Evolutionary conservation across 2,113 vertebrate genomes (phyloP), one percentile per base, ranked within the genome.

Genomic region (Pandion haliaetus): DNA sequence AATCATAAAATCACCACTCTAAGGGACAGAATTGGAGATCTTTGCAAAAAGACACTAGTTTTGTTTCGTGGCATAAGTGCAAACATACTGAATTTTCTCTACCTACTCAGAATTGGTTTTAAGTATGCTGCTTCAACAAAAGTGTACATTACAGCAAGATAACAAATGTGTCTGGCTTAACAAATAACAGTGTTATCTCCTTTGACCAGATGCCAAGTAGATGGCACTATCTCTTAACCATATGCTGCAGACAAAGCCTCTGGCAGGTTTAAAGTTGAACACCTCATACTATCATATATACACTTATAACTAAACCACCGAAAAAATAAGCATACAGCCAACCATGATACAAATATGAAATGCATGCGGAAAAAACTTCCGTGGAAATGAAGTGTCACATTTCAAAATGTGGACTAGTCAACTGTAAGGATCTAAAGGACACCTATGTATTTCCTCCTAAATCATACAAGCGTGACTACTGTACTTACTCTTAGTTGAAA

Each of bases 181-280:
- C 65, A 81, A 93, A 66, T 76, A 93, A 47, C 79, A 45, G 36
- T 8, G 42, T 84, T 96, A 96, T 96, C 95, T 96, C 59, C 70
- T n/a, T 23, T 50, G 38, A 84, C 81, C 95, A 97, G 87, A 32
- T 81, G 54, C 90, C 38, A 58, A 76, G 81, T 34, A 82, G 65
- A 88, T 71, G 90, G 65, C 87, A 58, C 80, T 93, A 88, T 36
- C 77, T 62, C 94, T 32, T 63, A 45, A 28, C 80, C 81, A 78
- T 40, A 32, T 70, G 62, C 54, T 91, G 77, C 89, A 86, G 16
- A 93, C 93, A 94, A 87, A 95, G 87, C 72, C 72, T 73, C 58
- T 13, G 20, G 71, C 83, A 94, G 88, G 71, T 40, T 66, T 72
- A 34, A 55, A 91, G 81, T 73, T 7, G 0, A 91, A 82, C 10